Evolutionary conservation across 1,140 invertebrate species (phyloP), one percentile per base, ranked within the genome.

Genomic region (Drosophila subobscura): DNA sequence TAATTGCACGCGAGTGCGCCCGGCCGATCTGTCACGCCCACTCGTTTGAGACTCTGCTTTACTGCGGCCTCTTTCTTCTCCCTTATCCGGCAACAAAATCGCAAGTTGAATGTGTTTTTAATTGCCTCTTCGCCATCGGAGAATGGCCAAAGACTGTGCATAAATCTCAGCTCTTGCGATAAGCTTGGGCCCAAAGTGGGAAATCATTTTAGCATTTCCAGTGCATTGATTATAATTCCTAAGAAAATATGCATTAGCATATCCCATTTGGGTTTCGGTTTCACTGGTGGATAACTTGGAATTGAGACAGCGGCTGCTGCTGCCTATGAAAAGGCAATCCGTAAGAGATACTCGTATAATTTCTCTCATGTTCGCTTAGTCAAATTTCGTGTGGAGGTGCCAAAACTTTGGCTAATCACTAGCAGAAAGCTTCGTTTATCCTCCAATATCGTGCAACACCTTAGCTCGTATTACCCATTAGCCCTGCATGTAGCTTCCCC

Each of bases 21-120:
- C 54, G 61, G 67, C 75, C 66, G 86, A 86, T 90, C 81, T 57
- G 86, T 71, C 81, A 90, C 86, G 80, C 86, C 86, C 79, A 79
- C 76, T 90, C 86, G 79, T 74, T 90, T 84, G 79, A 12, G 45
- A 61, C 56, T 76, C 64, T 72, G 72, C 61, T 55, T 33, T 23
- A 23, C 59, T 50, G 55, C 56, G 63, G 59, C n/a, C 49, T 25
- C 57, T 61, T 49, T 67, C 54, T 65, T 77, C 33, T 68, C n/a
- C 3, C 10, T 6, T 68, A 67, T 78, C 58, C 51, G 45, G 54
- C 51, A 37, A 53, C 52, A 56, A 63, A 67, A 80, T 78, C 77
- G 72, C 76, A 20, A 20, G 65, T 25, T 71, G 72, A 86, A 90
- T 90, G 86, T 67, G 86, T 79, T 83, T 90, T 90, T 90, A 90